Conservation (phyloP, 2,888 invertebrate genomes). For the Punctoribates punctum region DNA sequence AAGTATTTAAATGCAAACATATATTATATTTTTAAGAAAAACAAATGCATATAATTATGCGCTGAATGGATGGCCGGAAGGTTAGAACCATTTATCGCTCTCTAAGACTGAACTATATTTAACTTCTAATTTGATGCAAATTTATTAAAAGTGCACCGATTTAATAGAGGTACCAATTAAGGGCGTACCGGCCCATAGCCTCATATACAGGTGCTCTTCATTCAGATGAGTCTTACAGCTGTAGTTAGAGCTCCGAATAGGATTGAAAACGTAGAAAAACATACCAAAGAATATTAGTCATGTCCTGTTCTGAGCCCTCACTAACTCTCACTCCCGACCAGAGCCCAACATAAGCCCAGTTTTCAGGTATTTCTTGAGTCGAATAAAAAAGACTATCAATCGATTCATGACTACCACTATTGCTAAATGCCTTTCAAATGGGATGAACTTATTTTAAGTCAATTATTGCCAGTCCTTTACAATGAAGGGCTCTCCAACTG, state of each 20-base stretch:
- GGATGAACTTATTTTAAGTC: conserved; percentile 13
- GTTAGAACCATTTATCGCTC: conserved; percentile 29
- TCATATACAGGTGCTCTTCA: conserved; percentile 21
- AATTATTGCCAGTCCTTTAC: background rate
- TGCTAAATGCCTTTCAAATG: background rate
- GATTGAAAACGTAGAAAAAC: background rate
- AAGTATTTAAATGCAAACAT: conserved; percentile 14
- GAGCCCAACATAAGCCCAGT: background rate
- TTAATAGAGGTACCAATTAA: conserved; percentile 36
- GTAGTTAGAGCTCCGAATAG: background rate
- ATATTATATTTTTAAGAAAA: background rate
- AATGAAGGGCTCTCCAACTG: background rate
- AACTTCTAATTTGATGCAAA: conserved; percentile 36
- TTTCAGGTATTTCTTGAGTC: background rate
- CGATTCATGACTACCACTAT: conserved; percentile 19
- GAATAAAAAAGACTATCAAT: conserved; percentile 23
- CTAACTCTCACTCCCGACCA: background rate
- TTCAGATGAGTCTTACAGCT: background rate
- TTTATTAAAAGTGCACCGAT: conserved; percentile 36
- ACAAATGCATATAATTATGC: conserved; percentile 27
- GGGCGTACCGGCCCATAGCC: conserved; percentile 13
- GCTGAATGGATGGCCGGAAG: conserved; percentile 23
- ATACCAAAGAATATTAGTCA: too few relatives aligned
- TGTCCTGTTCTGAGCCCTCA: too few relatives aligned
- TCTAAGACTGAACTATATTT: conserved; percentile 7